These are phyloP conservation scores for Arctocebus calabarensis DNA, from an alignment of 2,797 vertebrate species.

Conservation along the genomic window DNA sequence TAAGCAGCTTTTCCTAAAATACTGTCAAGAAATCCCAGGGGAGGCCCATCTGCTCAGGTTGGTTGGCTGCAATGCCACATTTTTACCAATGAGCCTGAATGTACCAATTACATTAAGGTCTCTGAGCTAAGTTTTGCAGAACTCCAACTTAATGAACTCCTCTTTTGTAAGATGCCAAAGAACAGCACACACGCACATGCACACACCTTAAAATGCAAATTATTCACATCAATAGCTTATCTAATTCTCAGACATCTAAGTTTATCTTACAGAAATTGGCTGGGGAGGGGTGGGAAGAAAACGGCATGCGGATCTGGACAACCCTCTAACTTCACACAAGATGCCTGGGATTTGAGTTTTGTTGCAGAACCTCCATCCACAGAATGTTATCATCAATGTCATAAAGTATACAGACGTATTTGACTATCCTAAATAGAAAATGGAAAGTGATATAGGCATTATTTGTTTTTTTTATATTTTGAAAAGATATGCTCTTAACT, in stretches of 20 bases:
- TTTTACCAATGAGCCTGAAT: background rate
- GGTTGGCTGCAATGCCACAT: background rate
- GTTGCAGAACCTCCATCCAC: background rate
- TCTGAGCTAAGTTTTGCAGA: background rate
- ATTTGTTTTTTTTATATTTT: background rate
- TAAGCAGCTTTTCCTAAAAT: background rate
- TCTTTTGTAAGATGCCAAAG: background rate
- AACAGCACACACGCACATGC: background rate
- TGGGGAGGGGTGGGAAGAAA: background rate
- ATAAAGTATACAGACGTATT: background rate
- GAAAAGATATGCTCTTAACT: constrained; percentile 16
- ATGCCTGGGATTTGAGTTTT: background rate
- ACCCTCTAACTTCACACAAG: background rate
- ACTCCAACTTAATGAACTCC: background rate
- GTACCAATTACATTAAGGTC: background rate
- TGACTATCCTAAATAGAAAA: constrained; percentile 36
- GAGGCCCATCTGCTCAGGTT: background rate
- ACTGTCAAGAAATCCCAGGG: background rate
- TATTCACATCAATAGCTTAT: background rate
- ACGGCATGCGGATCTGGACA: background rate
- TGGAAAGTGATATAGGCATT: background rate
- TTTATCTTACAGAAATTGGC: background rate
- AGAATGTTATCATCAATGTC: background rate
- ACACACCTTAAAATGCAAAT: background rate
- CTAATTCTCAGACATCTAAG: background rate